Conservation (phyloP, 2,797 vertebrate species). For the Oophaga sylvatica region DNA sequence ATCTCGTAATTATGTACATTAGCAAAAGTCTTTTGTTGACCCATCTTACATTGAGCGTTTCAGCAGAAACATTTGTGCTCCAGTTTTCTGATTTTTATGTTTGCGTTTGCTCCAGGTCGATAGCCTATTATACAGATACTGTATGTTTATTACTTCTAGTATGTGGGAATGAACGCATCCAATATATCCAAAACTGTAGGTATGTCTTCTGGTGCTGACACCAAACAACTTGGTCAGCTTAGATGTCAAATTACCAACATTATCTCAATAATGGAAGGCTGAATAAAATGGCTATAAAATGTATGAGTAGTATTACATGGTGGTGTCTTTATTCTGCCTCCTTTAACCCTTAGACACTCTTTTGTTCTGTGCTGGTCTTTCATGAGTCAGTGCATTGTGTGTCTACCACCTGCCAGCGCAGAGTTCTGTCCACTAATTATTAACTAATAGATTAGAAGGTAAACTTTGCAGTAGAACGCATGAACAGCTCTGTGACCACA, state of each 20-base stretch:
- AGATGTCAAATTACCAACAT: neutral
- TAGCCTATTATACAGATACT: too few species aligned
- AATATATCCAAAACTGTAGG: neutral
- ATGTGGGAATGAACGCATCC: too few species aligned
- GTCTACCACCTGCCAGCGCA: constrained; percentile 3
- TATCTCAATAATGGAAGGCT: neutral
- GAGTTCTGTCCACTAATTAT: constrained; percentile 1
- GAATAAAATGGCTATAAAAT: neutral
- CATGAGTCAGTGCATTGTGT: constrained; percentile 25
- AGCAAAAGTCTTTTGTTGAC: too few species aligned
- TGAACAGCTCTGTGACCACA: neutral
- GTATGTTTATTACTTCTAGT: too few species aligned
- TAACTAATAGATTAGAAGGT: constrained; percentile 19
- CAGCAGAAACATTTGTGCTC: too few species aligned
- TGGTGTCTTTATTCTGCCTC: neutral
- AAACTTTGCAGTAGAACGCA: neutral
- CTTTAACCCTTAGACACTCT: neutral
- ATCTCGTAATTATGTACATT: too few species aligned
- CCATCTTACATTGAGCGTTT: too few species aligned
- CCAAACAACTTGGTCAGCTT: neutral
- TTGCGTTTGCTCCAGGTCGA: too few species aligned
- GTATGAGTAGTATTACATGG: neutral
- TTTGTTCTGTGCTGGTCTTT: neutral
- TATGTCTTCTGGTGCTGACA: neutral
- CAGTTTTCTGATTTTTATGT: too few species aligned